Base-by-base conservation (phyloP, 2,797 vertebrate species). In the Ctenochaetus hawaiiensis region DNA sequence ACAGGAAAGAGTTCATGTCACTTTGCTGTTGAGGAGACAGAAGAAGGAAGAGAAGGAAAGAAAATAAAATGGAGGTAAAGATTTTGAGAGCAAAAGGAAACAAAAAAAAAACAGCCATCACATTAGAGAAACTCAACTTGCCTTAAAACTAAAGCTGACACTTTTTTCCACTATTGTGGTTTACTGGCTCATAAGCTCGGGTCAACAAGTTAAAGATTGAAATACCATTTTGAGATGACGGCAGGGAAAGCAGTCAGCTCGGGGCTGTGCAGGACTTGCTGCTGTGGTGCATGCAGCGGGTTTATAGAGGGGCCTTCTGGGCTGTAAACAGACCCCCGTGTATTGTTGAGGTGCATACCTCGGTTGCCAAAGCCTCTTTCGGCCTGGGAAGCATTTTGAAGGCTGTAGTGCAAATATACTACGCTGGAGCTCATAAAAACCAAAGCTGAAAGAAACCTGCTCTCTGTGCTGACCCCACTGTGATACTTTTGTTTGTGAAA, bases 1-100 rank as follows among this genome's bases (percentile, higher is more conserved):
- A 98, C 80, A 98, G 92, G 94, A 98, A 98, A 48, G 96, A 99
- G 90, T 97, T 98, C 80, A 97, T 91, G 75, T 97, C 93, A 8
- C 89, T 96, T 96, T 98, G 97, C 96, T 97, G 87, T 17, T 20
- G 41, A 51, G 37, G 47, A 73, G 41, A 39, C 49, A 67, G 58
- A 59, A 41, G 59, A 60, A 70, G 18, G 16, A 20, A 72, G 53
- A 12, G 43, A 26, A 48, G 58, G 16, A 39, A 71, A 44, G 3
- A 59, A 68, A 69, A 63, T 20, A 44, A 77, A 14, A 58, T 9
- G 13, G 22, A 47, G 14, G 41, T 49, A 0, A 70, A 45, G 47
- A 79, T 52, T 64, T 65, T 41, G 22, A 81, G 58, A 80, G 48
- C 22, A 51, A 79, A 67, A 76, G 67, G 65, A 78, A 85, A 79